phyloP scores from a whole-genome alignment of 2,888 invertebrate genomes.

The Philhelius pedissequus region DNA sequence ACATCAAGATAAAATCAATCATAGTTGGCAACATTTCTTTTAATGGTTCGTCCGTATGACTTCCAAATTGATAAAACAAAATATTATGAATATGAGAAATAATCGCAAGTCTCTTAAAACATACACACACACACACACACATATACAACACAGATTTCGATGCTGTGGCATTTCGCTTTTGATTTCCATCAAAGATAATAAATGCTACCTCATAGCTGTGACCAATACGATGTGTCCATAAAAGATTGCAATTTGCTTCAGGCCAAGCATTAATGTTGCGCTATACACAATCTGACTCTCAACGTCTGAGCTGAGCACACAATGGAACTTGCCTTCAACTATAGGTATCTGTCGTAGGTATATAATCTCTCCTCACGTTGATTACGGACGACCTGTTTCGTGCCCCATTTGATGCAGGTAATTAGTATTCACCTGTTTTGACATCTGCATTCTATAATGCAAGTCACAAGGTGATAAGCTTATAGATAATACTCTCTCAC shows the following conservation, averaged over 20 bases:
- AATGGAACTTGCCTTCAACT: slow-evolving; percentile 23
- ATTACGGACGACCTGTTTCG: slow-evolving; percentile 41
- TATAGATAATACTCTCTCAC: background rate
- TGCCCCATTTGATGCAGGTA: slow-evolving; percentile 43
- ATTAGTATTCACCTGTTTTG: slow-evolving; percentile 64
- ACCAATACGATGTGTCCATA: slow-evolving; percentile 30
- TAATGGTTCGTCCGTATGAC: background rate
- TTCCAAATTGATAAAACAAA: background rate
- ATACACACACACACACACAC: background rate
- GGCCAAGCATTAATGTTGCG: slow-evolving; percentile 41
- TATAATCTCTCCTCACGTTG: slow-evolving; percentile 2
- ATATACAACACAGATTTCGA: background rate
- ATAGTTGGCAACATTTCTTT: background rate
- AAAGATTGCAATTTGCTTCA: slow-evolving; percentile 37
- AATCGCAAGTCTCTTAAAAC: background rate
- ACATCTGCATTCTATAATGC: slow-evolving; percentile 30
- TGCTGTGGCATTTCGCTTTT: slow-evolving; percentile 53
- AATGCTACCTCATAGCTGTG: slow-evolving; percentile 29
- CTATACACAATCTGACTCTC: background rate
- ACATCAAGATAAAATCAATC: too few species aligned
- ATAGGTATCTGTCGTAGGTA: background rate
- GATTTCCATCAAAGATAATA: slow-evolving; percentile 46
- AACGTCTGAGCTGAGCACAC: background rate
- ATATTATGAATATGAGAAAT: background rate
- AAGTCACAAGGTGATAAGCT: slow-evolving; percentile 15